A percentile compares a stretch with the other conserved stretches of the same genome.
These are phyloP conservation scores for Cyrtodaria siliqua DNA, from an alignment of 2,888 invertebrate genomes.

Conservation along the genomic window DNA sequence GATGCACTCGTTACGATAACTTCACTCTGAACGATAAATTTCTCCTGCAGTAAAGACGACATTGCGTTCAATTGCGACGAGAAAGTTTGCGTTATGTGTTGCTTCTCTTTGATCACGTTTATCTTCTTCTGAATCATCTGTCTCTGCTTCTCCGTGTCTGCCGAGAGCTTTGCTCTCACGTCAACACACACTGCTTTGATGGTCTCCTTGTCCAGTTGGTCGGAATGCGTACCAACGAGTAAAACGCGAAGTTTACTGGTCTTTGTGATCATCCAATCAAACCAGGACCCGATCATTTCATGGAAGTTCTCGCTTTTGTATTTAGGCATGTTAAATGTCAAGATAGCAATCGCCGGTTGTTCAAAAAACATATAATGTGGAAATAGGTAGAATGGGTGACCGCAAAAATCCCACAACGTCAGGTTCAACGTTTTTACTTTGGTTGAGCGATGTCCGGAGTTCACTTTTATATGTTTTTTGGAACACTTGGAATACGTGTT, in stretches of 20 bases:
- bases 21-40: constrained; percentile 75
- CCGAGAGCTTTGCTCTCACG: constrained; percentile 66
- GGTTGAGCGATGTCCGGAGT: not conserved
- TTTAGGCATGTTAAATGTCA: constrained; percentile 82
- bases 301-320: constrained; percentile 78
- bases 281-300: constrained; percentile 82
- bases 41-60: constrained; percentile 78
- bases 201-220: constrained; percentile 67
- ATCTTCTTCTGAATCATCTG: constrained; percentile 78
- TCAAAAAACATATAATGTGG: constrained; percentile 82
- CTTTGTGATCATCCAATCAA: constrained; percentile 84
- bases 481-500: not conserved
- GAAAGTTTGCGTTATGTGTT: constrained; percentile 82
- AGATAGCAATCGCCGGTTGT: constrained; percentile 79
- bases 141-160: constrained; percentile 69
- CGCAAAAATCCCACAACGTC: constrained; percentile 84
- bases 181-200: constrained; percentile 64
- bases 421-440: constrained; percentile 65
- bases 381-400: constrained; percentile 79
- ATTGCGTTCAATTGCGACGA: constrained; percentile 82
- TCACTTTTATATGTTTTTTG: not conserved
- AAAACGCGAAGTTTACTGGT: constrained; percentile 81
- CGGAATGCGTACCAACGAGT: constrained; percentile 83
- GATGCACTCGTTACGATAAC: constrained; percentile 79
- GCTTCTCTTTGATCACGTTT: constrained; percentile 76